These are phyloP conservation scores for Heterotis niloticus DNA, from an alignment of 2,113 vertebrate species.

Conservation along the genomic window DNA sequence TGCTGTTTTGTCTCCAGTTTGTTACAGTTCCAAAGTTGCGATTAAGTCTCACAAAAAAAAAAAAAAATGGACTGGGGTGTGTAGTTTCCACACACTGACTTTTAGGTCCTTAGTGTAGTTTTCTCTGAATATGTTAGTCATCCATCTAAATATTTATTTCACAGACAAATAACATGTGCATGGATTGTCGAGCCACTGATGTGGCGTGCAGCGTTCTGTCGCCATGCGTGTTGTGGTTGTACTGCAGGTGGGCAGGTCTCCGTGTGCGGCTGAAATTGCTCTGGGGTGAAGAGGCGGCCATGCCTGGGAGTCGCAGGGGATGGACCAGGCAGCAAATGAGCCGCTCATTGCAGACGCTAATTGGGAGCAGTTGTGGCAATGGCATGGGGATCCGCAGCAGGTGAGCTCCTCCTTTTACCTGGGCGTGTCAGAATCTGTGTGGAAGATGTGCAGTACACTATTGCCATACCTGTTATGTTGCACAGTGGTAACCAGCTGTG, in stretches of 20 bases:
- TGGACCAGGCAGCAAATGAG: conserved; percentile 98
- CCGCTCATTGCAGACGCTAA: conserved; percentile 94
- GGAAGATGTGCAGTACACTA: neutral
- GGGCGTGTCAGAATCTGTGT: neutral
- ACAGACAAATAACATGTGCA: too few relatives aligned
- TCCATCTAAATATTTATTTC: too few relatives aligned
- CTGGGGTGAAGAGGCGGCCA: conserved; percentile 64
- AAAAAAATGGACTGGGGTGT: too few relatives aligned
- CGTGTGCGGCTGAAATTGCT: conserved; percentile 53
- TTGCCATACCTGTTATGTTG: neutral
- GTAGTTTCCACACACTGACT: too few relatives aligned
- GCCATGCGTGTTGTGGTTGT: neutral
- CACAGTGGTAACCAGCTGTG: too few relatives aligned
- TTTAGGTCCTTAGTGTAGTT: too few relatives aligned
- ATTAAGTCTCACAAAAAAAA: too few relatives aligned
- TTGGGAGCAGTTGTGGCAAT: conserved; percentile 87
- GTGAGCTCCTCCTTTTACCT: conserved; percentile 49
- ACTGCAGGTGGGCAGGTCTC: conserved; percentile 55
- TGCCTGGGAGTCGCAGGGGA: conserved; percentile 99
- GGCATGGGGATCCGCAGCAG: conserved; percentile 88
- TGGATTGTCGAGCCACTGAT: neutral
- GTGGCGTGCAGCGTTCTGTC: neutral
- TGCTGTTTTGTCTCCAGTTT: too few relatives aligned
- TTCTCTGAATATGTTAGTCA: too few relatives aligned
- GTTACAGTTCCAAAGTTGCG: too few relatives aligned